Conservation (phyloP, 2,113 vertebrate species). For the Pygoscelis antarcticus region DNA sequence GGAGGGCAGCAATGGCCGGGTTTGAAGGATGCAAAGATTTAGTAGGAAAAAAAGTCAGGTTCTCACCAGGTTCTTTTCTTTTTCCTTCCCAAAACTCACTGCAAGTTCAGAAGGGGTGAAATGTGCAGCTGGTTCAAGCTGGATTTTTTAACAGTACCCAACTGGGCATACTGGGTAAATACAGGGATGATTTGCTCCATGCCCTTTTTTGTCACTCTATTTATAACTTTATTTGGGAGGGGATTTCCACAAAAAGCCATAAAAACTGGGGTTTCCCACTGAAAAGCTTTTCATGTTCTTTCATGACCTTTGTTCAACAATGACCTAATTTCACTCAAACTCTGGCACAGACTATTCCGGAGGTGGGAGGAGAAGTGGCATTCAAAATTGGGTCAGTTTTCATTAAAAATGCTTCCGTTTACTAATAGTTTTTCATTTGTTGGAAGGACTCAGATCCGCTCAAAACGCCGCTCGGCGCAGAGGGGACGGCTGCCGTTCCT, state of each 20-base stretch:
- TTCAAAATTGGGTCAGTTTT: constrained; percentile 50
- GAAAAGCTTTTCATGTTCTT: constrained; percentile 16
- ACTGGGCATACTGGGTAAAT: background rate
- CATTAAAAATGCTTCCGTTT: constrained; percentile 15
- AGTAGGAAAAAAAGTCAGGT: background rate
- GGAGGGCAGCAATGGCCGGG: fast-evolving
- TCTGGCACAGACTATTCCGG: background rate
- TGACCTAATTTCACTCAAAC: constrained; percentile 41
- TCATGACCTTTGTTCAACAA: constrained; percentile 43
- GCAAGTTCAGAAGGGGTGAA: background rate
- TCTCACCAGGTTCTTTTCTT: background rate
- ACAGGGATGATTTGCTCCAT: background rate
- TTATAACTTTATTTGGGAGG: background rate
- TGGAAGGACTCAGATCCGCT: background rate
- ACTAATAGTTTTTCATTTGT: background rate
- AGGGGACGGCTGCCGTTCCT: background rate
- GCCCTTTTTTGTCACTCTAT: background rate
- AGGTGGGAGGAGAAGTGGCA: constrained; percentile 40
- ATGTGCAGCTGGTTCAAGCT: background rate
- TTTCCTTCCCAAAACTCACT: background rate
- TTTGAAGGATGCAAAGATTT: background rate
- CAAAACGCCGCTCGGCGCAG: background rate
- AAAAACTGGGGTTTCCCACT: constrained; percentile 24
- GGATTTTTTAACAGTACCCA: background rate
- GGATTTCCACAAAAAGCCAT: constrained; percentile 22